Conservation (phyloP, 2,113 vertebrate species). For the Felis catus region F.catus_Fca126_mat1.0 CM031414.1:89019001-89019500, state of each 20-base stretch:
- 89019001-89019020: background rate
- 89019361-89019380: background rate
- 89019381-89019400: background rate
- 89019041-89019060: conserved; percentile 6
- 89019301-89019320: background rate
- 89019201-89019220: background rate
- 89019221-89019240: background rate
- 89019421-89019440: background rate
- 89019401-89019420: background rate
- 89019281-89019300: conserved; percentile 54
- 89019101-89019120: conserved; percentile 23
- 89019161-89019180: background rate
- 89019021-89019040: background rate
- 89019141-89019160: background rate
- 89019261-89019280: background rate
- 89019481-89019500: background rate
- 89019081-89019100: background rate
- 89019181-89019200: background rate
- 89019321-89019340: conserved; percentile 61
- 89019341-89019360: background rate
- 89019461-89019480: background rate
- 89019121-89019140: background rate
- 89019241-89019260: background rate
- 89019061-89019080: background rate
- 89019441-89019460: background rate